phyloP scores from a whole-genome alignment of 2,888 invertebrate genomes.

The Notodonta ziczac region DNA sequence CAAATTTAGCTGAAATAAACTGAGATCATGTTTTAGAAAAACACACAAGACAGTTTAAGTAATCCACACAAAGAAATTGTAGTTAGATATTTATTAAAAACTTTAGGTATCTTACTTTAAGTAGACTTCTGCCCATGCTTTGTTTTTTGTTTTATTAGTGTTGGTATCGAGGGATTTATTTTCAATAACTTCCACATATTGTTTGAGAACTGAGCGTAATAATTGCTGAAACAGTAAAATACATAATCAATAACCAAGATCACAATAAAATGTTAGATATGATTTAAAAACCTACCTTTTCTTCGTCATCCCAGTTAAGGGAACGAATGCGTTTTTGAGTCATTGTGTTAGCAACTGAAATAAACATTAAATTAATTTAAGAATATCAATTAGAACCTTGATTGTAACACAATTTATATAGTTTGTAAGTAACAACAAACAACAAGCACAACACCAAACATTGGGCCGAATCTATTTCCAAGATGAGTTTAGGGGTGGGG shows the following conservation, averaged over 20 bases:
- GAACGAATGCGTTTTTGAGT: slow-evolving; percentile 8
- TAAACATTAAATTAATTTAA: too few relatives aligned
- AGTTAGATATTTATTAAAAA: too few relatives aligned
- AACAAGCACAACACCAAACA: too few relatives aligned
- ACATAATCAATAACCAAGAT: background rate
- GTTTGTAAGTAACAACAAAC: too few relatives aligned
- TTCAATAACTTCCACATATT: slow-evolving; percentile 7
- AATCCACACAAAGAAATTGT: too few relatives aligned
- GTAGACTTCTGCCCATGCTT: slow-evolving; percentile 15
- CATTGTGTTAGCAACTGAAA: background rate
- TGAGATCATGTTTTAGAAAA: background rate
- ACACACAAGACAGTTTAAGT: background rate
- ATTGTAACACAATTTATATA: too few relatives aligned
- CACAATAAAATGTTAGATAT: background rate
- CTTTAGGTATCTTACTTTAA: slow-evolving; percentile 1
- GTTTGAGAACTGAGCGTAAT: slow-evolving; percentile 1
- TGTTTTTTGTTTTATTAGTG: slow-evolving; percentile 11
- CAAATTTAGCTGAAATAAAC: too few relatives aligned
- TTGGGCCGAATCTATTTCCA: too few relatives aligned
- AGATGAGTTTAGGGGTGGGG: too few relatives aligned
- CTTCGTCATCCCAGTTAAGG: slow-evolving; percentile 8
- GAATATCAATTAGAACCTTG: too few relatives aligned
- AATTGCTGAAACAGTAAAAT: slow-evolving; percentile 1
- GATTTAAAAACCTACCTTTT: background rate
- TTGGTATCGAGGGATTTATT: slow-evolving; percentile 11